Conservation (phyloP, 1,140 invertebrate species). For the Sinella curviseta region DNA sequence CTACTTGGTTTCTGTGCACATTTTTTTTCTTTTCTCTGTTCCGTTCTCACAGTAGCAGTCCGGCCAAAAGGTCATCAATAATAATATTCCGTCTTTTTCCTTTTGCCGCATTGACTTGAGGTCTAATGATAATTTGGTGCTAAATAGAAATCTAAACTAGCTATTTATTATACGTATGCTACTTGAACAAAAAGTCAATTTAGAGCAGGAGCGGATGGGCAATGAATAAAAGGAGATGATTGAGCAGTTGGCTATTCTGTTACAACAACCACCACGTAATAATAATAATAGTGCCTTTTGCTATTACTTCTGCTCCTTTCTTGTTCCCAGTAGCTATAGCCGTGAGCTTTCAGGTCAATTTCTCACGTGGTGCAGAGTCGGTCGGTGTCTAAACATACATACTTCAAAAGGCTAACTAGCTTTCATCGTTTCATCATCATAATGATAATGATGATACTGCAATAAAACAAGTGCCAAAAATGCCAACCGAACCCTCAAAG, state of each 20-base stretch:
- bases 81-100: background rate
- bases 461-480: slow-evolving; percentile 20
- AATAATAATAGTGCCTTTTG: no score
- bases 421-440: slow-evolving; percentile 22
- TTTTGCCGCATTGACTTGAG: background rate
- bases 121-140: slow-evolving; percentile 1
- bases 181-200: slow-evolving; percentile 18
- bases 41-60: background rate
- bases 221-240: background rate
- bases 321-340: no score
- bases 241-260: no score
- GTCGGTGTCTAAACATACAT: background rate
- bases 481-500: background rate
- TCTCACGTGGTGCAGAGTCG: no score
- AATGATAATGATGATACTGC: background rate
- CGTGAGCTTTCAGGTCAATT: no score
- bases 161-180: background rate
- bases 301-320: no score
- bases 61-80: slow-evolving; percentile 6
- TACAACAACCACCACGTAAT: no score
- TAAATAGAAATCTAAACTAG: slow-evolving; percentile 19
- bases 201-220: background rate
- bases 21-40: slow-evolving; percentile 1
- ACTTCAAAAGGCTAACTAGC: slow-evolving; percentile 17
- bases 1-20: no score